These are phyloP conservation scores for Heterodera filipjevi DNA, from an alignment of 2,888 invertebrate genomes.

Conservation along the genomic window DNA sequence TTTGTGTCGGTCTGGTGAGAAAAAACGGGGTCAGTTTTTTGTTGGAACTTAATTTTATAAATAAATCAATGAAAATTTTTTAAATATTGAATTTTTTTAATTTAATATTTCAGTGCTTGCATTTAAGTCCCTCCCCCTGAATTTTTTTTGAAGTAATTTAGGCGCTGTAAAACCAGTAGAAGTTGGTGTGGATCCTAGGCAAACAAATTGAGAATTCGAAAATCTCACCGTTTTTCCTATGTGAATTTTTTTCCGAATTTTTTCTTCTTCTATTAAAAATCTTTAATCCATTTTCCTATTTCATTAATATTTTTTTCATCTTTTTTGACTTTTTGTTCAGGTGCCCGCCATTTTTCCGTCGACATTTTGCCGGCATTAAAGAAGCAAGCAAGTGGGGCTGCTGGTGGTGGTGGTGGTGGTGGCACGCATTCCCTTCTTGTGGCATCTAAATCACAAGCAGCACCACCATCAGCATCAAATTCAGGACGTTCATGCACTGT, in stretches of 20 bases:
- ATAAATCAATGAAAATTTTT: neutral
- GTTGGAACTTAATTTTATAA: neutral
- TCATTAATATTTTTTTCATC: neutral
- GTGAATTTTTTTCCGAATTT: neutral
- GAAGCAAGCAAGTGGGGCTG: neutral
- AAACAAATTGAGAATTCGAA: too few species aligned
- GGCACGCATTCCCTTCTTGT: neutral
- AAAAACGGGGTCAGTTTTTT: neutral
- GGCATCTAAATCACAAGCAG: neutral
- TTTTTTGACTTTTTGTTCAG: neutral
- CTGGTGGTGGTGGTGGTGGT: too few species aligned
- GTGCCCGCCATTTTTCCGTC: neutral
- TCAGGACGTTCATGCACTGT: slow-evolving; percentile 8
- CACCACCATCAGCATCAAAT: neutral
- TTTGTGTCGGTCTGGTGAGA: slow-evolving; percentile 14
- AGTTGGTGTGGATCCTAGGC: too few species aligned
- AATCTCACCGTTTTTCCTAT: too few species aligned
- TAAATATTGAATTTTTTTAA: neutral
- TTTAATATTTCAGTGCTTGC: neutral
- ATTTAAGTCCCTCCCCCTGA: too few species aligned
- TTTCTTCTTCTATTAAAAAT: neutral
- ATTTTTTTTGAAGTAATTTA: too few species aligned
- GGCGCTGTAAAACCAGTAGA: too few species aligned
- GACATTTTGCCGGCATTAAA: neutral
- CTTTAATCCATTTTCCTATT: neutral